Evolutionary conservation across 2,797 vertebrate genomes (phyloP).

Genomic region (Pseudopleuronectes americanus): DNA sequence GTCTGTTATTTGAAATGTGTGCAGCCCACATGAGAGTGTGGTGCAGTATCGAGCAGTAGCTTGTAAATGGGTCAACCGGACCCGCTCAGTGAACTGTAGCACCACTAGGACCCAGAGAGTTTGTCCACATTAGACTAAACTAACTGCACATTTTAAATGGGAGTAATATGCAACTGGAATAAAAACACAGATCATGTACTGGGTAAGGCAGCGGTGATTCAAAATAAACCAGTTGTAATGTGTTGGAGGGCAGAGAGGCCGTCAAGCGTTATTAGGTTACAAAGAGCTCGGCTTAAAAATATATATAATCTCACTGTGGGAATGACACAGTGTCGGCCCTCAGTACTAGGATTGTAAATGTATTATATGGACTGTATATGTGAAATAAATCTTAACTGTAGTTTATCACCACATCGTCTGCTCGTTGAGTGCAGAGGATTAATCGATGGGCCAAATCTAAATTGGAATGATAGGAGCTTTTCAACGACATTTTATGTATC

Average conservation of each 20-base stretch:
- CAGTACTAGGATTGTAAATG: constrained; percentile 5
- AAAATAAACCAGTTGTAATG: constrained; percentile 48
- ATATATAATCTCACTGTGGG: constrained; percentile 54
- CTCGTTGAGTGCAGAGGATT: no score
- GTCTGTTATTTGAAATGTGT: constrained; percentile 3
- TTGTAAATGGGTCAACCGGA: constrained; percentile 82
- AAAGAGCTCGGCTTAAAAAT: constrained; percentile 60
- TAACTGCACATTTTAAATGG: constrained; percentile 47
- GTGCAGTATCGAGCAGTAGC: constrained; percentile 70
- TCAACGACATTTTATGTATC: no score
- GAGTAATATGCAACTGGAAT: constrained; percentile 24
- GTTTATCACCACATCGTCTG: no score
- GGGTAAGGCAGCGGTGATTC: constrained; percentile 55
- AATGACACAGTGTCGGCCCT: constrained; percentile 36
- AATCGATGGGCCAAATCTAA: no score
- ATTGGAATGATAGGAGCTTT: no score
- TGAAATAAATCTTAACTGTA: no score
- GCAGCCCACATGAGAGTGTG: constrained; percentile 33
- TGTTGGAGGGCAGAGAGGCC: constrained; percentile 23
- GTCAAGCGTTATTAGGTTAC: constrained; percentile 65
- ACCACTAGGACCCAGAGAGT: constrained; percentile 67
- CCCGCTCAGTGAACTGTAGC: constrained; percentile 59
- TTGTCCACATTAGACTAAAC: constrained; percentile 57
- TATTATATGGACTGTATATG: neutral
- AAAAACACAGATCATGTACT: constrained; percentile 24